These are phyloP conservation scores for Orius insidiosus DNA, from an alignment of 1,140 invertebrate species.

Conservation along the genomic window DNA sequence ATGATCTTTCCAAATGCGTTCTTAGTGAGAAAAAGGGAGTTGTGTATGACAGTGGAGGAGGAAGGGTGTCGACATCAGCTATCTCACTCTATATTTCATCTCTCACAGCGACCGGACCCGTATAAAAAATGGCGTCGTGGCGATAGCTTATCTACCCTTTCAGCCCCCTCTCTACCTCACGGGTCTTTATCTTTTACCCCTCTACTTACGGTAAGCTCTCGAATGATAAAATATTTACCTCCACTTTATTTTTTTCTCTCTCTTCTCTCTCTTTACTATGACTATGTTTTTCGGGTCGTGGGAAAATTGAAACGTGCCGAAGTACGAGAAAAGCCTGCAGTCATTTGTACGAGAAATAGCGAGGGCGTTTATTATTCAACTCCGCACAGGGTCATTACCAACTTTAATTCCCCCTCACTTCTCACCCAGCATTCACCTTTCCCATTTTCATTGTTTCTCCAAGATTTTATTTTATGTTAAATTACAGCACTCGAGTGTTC, in stretches of 20 bases:
- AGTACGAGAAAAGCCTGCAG: neutral
- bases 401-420: slow-evolving; percentile 4
- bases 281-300: slow-evolving; percentile 1
- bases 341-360: slow-evolving; percentile 1
- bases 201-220: slow-evolving; percentile 5
- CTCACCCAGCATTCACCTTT: neutral
- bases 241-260: neutral
- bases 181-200: neutral
- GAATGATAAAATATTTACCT: slow-evolving; percentile 12
- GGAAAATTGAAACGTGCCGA: slow-evolving; percentile 7
- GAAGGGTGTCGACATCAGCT: no score
- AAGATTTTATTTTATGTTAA: no score
- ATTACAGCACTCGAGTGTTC: no score
- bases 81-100: no score
- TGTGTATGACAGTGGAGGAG: no score
- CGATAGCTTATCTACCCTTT: slow-evolving; percentile 3
- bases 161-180: neutral
- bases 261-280: neutral
- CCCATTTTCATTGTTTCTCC: no score
- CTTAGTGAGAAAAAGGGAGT: no score
- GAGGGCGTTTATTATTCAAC: slow-evolving; percentile 7
- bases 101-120: neutral
- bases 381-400: neutral
- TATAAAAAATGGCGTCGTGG: slow-evolving; percentile 2
- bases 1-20: no score